Evolutionary conservation across 2,888 invertebrate species (phyloP).

Genomic region (Drosophila bunnanda): DNA sequence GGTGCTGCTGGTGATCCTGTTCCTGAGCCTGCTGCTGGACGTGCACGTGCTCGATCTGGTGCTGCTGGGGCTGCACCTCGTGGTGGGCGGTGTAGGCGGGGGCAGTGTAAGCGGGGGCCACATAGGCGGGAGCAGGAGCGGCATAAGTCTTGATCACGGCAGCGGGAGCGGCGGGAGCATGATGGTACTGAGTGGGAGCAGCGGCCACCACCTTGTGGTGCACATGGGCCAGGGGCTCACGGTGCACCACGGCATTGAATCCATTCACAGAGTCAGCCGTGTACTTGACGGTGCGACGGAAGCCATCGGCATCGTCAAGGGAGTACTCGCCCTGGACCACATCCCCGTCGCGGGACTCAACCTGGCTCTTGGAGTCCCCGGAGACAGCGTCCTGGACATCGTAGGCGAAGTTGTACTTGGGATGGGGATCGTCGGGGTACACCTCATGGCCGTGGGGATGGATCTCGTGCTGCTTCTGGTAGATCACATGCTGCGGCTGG

Average conservation of each 20-base stretch:
- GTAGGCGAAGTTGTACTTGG: conserved; percentile 83
- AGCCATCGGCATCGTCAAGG: conserved; percentile 83
- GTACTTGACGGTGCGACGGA: conserved; percentile 83
- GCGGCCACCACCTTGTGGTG: conserved; percentile 68
- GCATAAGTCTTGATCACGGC: conserved; percentile 60
- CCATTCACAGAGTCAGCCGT: conserved; percentile 83
- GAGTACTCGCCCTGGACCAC: conserved; percentile 84
- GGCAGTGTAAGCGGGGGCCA: conserved; percentile 58
- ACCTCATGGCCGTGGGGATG: conserved; percentile 70
- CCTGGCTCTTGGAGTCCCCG: conserved; percentile 84
- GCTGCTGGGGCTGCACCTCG: conserved; percentile 57
- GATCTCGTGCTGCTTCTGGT: conserved; percentile 73
- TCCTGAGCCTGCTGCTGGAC: conserved; percentile 54
- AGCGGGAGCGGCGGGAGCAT: conserved; percentile 58
- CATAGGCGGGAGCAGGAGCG: conserved; percentile 60
- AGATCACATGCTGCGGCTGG: conserved; percentile 67
- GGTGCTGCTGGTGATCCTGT: conserved; percentile 57
- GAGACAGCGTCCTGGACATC: conserved; percentile 83
- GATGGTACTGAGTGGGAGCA: conserved; percentile 72
- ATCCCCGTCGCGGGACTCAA: conserved; percentile 83
- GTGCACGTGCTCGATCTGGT: conserved; percentile 52
- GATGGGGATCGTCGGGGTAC: conserved; percentile 81
- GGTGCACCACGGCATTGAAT: conserved; percentile 83
- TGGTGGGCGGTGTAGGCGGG: conserved; percentile 53
- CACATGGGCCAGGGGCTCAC: conserved; percentile 74